Conservation (phyloP, 2,888 invertebrate genomes). For the Oxytorus armatus region DNA sequence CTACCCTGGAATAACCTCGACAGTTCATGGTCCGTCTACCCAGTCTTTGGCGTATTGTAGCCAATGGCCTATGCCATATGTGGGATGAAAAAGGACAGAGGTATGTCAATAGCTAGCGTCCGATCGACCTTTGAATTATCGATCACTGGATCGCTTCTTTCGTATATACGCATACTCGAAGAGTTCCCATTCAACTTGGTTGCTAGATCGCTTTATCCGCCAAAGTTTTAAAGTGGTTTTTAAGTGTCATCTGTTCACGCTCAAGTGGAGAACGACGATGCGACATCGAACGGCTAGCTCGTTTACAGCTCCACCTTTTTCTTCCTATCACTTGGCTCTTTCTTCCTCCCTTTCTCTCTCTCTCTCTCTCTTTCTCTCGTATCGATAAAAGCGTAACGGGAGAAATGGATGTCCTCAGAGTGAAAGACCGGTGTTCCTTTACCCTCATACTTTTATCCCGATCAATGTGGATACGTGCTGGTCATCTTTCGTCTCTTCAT, state of each 20-base stretch:
- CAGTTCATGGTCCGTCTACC: conserved; percentile 5
- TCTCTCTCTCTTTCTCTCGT: conserved; percentile 54
- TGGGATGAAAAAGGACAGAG: conserved; percentile 7
- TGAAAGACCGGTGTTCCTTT: conserved; percentile 47
- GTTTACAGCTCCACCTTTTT: no score
- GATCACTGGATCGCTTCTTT: conserved; percentile 3
- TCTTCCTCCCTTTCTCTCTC: neutral
- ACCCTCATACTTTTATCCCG: conserved; percentile 41
- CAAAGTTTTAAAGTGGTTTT: conserved; percentile 81
- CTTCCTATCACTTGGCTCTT: neutral
- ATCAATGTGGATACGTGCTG: conserved; percentile 37
- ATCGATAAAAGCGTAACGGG: conserved; percentile 82
- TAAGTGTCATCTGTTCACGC: conserved; percentile 79
- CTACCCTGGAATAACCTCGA: neutral
- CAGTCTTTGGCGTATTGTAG: neutral
- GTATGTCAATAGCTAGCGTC: conserved; percentile 20
- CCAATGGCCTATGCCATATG: no score
- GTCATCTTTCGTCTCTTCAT: conserved; percentile 40
- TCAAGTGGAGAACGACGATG: conserved; percentile 63
- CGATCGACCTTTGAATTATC: conserved; percentile 11
- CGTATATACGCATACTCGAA: conserved; percentile 23
- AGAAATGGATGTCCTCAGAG: conserved; percentile 78
- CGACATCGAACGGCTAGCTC: conserved; percentile 36
- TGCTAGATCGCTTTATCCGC: conserved; percentile 69
- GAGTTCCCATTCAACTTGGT: conserved; percentile 40